phyloP scores from a whole-genome alignment of 2,888 invertebrate genomes.

The Heliconius sara region DNA sequence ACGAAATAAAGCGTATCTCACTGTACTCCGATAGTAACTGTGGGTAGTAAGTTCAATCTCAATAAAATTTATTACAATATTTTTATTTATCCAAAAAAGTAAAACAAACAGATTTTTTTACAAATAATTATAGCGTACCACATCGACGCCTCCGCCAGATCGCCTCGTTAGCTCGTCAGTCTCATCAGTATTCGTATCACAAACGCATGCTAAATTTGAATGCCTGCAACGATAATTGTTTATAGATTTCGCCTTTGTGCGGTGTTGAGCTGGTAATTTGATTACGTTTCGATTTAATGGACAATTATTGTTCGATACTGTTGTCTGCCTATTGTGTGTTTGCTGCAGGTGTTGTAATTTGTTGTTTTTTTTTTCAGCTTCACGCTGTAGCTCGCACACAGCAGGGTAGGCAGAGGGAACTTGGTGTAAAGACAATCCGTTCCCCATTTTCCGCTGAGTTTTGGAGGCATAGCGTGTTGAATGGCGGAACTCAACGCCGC shows the following conservation, averaged over 20 bases:
- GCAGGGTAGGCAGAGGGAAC: too few relatives aligned
- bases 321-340: not conserved
- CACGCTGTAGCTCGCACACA: too few relatives aligned
- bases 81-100: not conserved
- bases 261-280: not conserved
- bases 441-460: too few relatives aligned
- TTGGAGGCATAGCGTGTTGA: too few relatives aligned
- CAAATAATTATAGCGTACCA: not conserved
- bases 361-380: too few relatives aligned
- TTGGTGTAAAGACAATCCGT: too few relatives aligned
- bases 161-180: slow-evolving; percentile 12
- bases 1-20: too few relatives aligned
- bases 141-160: slow-evolving; percentile 10
- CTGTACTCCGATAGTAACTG: too few relatives aligned
- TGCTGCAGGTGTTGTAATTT: not conserved
- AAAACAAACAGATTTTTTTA: not conserved
- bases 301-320: slow-evolving; percentile 1
- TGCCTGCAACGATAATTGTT: slow-evolving; percentile 37
- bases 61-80: too few relatives aligned
- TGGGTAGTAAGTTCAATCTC: too few relatives aligned
- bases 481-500: too few relatives aligned
- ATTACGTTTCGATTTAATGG: slow-evolving; percentile 14
- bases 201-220: slow-evolving; percentile 35
- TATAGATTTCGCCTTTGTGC: slow-evolving; percentile 40
- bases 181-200: slow-evolving; percentile 41